phyloP scores from a whole-genome alignment of 2,113 vertebrate species.

The Anolis carolinensis region DNA sequence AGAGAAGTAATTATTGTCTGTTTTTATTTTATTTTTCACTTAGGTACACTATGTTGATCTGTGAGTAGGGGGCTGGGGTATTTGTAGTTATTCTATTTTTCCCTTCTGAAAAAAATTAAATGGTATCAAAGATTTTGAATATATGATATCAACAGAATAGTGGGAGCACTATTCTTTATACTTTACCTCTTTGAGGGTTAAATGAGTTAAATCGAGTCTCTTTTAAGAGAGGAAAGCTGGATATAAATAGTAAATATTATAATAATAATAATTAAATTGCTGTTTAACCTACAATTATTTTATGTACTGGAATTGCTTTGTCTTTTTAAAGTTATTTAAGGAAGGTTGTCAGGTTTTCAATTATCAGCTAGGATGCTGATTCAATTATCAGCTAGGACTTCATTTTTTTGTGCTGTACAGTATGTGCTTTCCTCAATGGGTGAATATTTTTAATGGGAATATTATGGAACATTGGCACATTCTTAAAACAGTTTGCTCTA shows the following conservation, averaged over 20 bases:
- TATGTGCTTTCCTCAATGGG: slow-evolving; percentile 32
- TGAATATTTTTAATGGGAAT: slow-evolving; percentile 34
- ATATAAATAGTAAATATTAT: no score
- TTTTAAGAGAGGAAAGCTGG: no score
- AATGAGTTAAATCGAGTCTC: no score
- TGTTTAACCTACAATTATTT: neutral
- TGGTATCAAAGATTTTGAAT: neutral
- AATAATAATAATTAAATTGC: no score
- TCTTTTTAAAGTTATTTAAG: neutral
- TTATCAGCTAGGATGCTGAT: slow-evolving; percentile 18
- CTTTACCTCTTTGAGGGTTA: neutral
- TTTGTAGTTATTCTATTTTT: neutral
- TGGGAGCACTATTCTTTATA: no score
- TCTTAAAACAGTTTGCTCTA: slow-evolving; percentile 30
- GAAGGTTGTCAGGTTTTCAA: slow-evolving; percentile 31
- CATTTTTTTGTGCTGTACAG: neutral
- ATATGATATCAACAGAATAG: neutral
- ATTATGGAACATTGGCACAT: slow-evolving; percentile 11
- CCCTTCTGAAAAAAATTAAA: neutral
- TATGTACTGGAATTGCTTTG: neutral
- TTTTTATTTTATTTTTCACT: no score
- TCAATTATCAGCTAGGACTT: slow-evolving; percentile 8
- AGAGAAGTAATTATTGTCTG: neutral
- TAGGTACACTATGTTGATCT: no score
- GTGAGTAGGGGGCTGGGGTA: neutral